A percentile compares a stretch with the other conserved stretches of the same genome.
Evolutionary conservation across 2,888 invertebrate genomes (phyloP).

Genomic region (Euzetes globulus): DNA sequence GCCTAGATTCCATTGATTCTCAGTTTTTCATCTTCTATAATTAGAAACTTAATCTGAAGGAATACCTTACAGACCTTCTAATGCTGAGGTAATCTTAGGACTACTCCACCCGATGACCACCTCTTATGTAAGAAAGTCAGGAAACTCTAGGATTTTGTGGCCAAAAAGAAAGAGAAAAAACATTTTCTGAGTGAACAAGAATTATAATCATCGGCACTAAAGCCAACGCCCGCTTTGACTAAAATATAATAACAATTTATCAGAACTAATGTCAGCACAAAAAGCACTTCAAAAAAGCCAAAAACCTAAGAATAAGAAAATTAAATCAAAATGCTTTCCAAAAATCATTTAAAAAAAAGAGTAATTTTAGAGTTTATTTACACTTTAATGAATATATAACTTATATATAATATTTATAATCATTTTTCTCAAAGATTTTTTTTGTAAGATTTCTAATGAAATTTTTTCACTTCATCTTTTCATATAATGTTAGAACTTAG

Average conservation of each 20-base stretch:
- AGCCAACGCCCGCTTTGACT: conserved; percentile 9
- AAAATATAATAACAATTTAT: conserved; percentile 6
- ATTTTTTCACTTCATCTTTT: neutral
- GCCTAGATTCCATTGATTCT: too few relatives aligned
- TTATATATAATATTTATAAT: conserved; percentile 17
- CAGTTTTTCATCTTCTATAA: neutral
- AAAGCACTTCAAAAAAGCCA: neutral
- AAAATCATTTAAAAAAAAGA: neutral
- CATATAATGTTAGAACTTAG: neutral
- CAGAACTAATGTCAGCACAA: conserved; percentile 4
- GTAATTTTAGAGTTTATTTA: conserved; percentile 20
- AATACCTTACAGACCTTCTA: neutral
- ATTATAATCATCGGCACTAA: neutral
- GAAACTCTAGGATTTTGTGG: neutral
- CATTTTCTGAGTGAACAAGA: neutral
- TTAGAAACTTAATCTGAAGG: too few relatives aligned
- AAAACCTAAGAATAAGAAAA: neutral
- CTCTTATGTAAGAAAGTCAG: neutral
- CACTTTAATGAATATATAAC: conserved; percentile 20
- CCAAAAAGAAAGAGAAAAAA: neutral
- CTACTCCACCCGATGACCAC: too few relatives aligned
- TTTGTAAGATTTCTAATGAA: conserved; percentile 6
- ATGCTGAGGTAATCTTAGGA: neutral
- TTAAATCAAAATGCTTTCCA: neutral
- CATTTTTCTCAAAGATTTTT: neutral